Evolutionary conservation across 2,113 vertebrate species (phyloP).

Genomic region (Dunckerocampus dactyliophorus): DNA sequence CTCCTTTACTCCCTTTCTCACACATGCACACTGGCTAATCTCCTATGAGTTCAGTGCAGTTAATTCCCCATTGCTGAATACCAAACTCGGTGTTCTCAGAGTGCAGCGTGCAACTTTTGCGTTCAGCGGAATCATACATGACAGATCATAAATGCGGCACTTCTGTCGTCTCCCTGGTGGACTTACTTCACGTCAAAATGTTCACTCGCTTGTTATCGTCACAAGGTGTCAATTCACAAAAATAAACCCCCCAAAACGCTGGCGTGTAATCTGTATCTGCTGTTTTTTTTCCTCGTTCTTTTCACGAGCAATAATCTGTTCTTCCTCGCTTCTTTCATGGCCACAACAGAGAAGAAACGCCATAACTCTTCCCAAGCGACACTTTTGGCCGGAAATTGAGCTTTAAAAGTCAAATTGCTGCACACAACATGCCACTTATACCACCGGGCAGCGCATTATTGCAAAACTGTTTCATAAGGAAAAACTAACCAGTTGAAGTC

Average conservation of each 20-base stretch:
- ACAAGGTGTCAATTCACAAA: not conserved
- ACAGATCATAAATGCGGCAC: slow-evolving; percentile 15
- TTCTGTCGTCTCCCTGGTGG: slow-evolving; percentile 11
- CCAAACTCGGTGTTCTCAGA: slow-evolving; percentile 9
- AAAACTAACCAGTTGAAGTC: no score
- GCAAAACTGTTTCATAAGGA: no score
- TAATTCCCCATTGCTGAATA: slow-evolving; percentile 20
- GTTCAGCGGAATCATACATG: slow-evolving; percentile 6
- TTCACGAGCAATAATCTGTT: not conserved
- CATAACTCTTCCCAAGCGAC: not conserved
- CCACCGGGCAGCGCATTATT: no score
- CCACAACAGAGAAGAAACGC: not conserved
- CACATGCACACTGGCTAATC: slow-evolving; percentile 17
- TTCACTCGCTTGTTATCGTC: slow-evolving; percentile 17
- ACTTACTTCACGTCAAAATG: slow-evolving; percentile 15
- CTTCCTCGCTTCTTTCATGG: not conserved
- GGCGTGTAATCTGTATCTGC: not conserved
- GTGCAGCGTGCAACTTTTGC: slow-evolving; percentile 5
- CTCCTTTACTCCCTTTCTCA: not conserved
- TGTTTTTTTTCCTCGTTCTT: not conserved
- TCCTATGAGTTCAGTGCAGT: slow-evolving; percentile 15
- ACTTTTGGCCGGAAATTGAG: not conserved
- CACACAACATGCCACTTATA: no score
- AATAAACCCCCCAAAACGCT: slow-evolving; percentile 9
- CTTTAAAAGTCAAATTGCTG: no score